Base-by-base conservation (phyloP, 2,797 vertebrate genomes). In the Acanthopagrus latus region DNA sequence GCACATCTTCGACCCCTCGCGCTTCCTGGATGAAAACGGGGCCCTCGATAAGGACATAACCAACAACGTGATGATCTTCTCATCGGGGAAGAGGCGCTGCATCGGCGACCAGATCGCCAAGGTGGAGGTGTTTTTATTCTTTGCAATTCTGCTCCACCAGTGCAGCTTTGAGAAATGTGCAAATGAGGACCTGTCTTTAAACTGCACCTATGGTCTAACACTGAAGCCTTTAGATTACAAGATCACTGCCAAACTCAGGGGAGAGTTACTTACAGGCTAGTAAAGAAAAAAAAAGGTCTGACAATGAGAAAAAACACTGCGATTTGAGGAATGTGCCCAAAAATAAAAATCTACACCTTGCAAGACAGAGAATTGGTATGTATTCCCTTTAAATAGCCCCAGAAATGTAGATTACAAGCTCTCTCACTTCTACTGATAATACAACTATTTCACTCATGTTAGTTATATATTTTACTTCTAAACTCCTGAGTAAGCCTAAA, bases 71-170 rank as follows among this genome's bases (percentile, higher is more conserved):
- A 92, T 96, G 95, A 95, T 96, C 74, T 96, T 97, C 90, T 97
- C 96, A 0, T 70, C 89, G 0, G 95, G 96, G 9, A 95, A 95
- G 76, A 91, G 96, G 20, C 86, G 95, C 50, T 97, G 96, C 69
- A 95, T 96, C 0, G 95, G 96, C 0, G 91, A 95, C n/a, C 94
- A 96, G 86, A 92, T 96, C 1, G 90, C 95, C 58, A 96, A 95
- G 86, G 91, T 94, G 0, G 95, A 97, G 86, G 56, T 96, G 5
- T 97, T 96, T 88, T 86, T 97, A 77, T 96, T 96, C 84, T 67
- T 91, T 0, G 92, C 95, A 12, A 93, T 96, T 67, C 87, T 97
- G 2, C 82, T 97, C 21, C 96, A 97, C 78, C 95, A 96, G 44
- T 95, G 95, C 75, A 90, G 74, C 62, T 95, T 97, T 80, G 88